phyloP scores from a whole-genome alignment of 2,797 vertebrate species.

The Microchirus variegatus region DNA sequence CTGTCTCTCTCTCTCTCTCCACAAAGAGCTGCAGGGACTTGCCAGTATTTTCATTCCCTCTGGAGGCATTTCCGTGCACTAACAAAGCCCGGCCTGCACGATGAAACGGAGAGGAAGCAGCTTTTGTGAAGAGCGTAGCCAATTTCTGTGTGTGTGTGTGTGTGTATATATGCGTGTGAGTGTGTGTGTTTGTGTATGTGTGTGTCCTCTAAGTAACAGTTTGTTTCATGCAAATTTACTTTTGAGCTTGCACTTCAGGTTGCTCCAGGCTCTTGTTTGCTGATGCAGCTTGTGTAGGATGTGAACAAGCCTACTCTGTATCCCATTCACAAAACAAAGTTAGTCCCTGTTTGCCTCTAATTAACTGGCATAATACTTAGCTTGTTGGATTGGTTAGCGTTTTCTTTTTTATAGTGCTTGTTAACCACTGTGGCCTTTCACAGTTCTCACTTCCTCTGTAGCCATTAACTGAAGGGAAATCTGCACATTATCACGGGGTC shows the following conservation, averaged over 20 bases:
- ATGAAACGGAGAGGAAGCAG: constrained; percentile 82
- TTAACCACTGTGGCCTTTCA: constrained; percentile 66
- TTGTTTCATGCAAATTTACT: constrained; percentile 74
- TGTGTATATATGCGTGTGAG: no score
- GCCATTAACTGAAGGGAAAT: constrained; percentile 65
- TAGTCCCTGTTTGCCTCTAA: constrained; percentile 67
- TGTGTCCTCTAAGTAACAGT: constrained; percentile 66
- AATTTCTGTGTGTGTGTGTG: constrained; percentile 32
- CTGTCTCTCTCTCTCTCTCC: constrained; percentile 39
- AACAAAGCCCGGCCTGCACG: constrained; percentile 81
- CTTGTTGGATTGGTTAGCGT: constrained; percentile 62
- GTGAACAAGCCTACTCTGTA: constrained; percentile 55
- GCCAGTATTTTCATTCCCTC: constrained; percentile 87
- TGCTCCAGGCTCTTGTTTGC: constrained; percentile 71
- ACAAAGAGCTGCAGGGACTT: constrained; percentile 81
- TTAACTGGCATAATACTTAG: constrained; percentile 66
- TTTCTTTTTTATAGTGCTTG: constrained; percentile 58
- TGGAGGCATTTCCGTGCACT: constrained; percentile 84
- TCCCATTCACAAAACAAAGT: constrained; percentile 59
- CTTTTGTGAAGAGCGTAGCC: constrained; percentile 76
- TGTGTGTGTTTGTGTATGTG: constrained; percentile 17
- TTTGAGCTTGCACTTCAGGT: constrained; percentile 72
- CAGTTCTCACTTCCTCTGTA: constrained; percentile 62
- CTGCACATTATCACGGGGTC: constrained; percentile 57
- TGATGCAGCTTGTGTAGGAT: constrained; percentile 53